Base-by-base conservation (phyloP, 1,140 invertebrate species). In the Mamestra configurata region DNA sequence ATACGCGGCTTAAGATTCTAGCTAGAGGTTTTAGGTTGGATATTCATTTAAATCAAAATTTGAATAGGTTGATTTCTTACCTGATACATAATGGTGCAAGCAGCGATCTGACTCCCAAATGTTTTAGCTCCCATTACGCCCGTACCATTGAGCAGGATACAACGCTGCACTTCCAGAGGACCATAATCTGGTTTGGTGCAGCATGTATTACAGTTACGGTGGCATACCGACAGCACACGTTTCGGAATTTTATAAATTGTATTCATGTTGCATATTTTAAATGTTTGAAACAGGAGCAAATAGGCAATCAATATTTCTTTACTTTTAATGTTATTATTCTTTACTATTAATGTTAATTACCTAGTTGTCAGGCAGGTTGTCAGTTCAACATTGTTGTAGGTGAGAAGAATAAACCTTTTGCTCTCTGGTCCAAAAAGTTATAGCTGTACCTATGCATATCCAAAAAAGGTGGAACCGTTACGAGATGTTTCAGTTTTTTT, bases 1-100 rank as follows among this genome's bases (percentile, higher is more conserved):
- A n/a, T n/a, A n/a, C n/a, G n/a, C n/a, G n/a, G n/a, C n/a, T n/a
- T n/a, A n/a, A n/a, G n/a, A n/a, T n/a, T n/a, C n/a, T n/a, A n/a
- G n/a, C n/a, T n/a, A n/a, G n/a, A n/a, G n/a, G n/a, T n/a, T n/a
- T n/a, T n/a, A n/a, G n/a, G n/a, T n/a, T n/a, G n/a, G n/a, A n/a
- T n/a, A n/a, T n/a, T n/a, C n/a, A 40, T 40, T 40, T 10, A 31
- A 31, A 31, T n/a, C 27, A 31, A 31, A 31, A 3, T 3, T 24
- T 11, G 24, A 0, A 46, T 79, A 27, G 2, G 24, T 53, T 37
- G 40, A 18, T 15, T 64, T 71, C 7, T 27, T 73, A 93, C 92
- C 87, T 92, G 90, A 53, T 86, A 93, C 90, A 93, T 92, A 27
- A 93, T 80, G 22, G 91, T 92, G 68, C 92, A 92, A 13, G 90